Percentiles rank a stretch among this genome's conserved stretches.
Conservation (phyloP, 1,140 invertebrate genomes). For the Pogonomyrmex californicus region DNA sequence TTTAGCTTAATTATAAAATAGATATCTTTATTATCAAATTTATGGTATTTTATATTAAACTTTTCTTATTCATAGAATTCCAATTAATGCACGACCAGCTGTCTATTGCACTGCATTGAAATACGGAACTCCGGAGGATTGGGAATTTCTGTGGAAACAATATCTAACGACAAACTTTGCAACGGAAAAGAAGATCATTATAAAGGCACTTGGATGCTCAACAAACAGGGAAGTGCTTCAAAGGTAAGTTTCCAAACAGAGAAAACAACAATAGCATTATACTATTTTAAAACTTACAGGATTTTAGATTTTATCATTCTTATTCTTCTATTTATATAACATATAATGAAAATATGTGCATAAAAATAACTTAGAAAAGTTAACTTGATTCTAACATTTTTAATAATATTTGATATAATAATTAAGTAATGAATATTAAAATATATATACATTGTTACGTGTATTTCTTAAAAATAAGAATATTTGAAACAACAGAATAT, state of each 20-base stretch:
- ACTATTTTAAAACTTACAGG: background rate
- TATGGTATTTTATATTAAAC: background rate
- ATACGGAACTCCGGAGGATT: conserved; percentile 86
- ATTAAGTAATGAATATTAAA: background rate
- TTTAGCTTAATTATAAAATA: background rate
- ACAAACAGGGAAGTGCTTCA: conserved; percentile 82
- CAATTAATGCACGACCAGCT: conserved; percentile 84
- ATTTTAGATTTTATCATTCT: background rate
- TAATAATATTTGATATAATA: background rate
- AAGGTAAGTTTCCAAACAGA: conserved; percentile 82
- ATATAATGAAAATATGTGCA: background rate
- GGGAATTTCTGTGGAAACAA: conserved; percentile 87
- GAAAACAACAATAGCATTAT: background rate
- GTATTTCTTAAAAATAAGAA: no score
- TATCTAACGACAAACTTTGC: conserved; percentile 87
- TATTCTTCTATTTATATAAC: background rate
- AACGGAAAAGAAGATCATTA: conserved; percentile 89
- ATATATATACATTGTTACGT: no score
- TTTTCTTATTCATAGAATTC: conserved; percentile 80
- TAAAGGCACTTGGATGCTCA: conserved; percentile 88
- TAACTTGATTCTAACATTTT: background rate
- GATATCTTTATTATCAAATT: background rate
- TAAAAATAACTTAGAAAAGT: background rate
- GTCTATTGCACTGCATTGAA: conserved; percentile 88
- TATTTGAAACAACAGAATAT: no score